These are phyloP conservation scores for Morone saxatilis DNA, from an alignment of 2,113 vertebrate species.

Conservation along the genomic window DNA sequence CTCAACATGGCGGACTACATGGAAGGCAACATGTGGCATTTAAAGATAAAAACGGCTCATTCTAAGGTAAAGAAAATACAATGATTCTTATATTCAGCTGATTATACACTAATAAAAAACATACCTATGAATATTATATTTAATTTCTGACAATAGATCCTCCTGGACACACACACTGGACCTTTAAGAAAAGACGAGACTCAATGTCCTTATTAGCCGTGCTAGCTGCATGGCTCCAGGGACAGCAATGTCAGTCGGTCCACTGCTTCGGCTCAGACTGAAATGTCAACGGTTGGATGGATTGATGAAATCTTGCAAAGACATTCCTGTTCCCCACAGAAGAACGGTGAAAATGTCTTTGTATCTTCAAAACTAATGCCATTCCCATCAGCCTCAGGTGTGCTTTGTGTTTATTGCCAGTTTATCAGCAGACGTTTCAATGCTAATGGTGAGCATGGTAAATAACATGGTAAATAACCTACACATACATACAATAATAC, in stretches of 20 bases:
- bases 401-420: background rate
- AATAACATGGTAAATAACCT: background rate
- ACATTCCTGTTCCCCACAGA: background rate
- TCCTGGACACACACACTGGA: too few relatives aligned
- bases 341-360: background rate
- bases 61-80: too few relatives aligned
- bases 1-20: too few relatives aligned
- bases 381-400: background rate
- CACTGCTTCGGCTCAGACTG: background rate
- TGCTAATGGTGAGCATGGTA: background rate
- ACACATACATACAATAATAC: background rate
- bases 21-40: too few relatives aligned
- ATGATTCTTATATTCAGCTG: too few relatives aligned
- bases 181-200: background rate
- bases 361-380: background rate
- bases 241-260: background rate
- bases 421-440: background rate
- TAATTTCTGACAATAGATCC: too few relatives aligned
- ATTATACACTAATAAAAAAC: too few relatives aligned
- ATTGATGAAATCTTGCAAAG: background rate
- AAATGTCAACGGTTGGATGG: background rate
- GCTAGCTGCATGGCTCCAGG: background rate
- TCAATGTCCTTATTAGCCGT: background rate
- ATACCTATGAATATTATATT: too few relatives aligned
- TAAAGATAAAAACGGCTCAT: too few relatives aligned